phyloP scores from a whole-genome alignment of 2,797 vertebrate species.

The Avahi laniger region DNA sequence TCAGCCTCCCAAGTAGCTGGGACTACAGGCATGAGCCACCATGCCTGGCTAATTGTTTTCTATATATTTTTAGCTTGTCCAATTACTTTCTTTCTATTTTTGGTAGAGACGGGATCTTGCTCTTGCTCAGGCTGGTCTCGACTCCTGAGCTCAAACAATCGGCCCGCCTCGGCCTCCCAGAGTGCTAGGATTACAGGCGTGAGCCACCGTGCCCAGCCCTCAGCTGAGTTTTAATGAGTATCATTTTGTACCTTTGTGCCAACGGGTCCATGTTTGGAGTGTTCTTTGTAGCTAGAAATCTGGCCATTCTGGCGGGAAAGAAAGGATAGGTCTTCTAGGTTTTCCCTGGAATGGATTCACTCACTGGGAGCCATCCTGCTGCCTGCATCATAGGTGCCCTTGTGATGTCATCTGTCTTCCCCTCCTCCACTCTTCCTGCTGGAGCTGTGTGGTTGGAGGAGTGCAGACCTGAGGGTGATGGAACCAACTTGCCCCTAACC shows the following conservation, averaged over 20 bases:
- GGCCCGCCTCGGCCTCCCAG: no score
- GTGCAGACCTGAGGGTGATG: constrained; percentile 51
- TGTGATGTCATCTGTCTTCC: constrained; percentile 56
- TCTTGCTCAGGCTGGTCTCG: no score
- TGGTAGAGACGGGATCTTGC: no score
- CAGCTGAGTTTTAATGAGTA: neutral
- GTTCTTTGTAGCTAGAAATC: neutral
- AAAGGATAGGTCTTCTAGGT: neutral
- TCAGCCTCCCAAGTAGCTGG: no score
- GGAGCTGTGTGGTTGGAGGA: neutral
- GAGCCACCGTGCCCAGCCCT: no score
- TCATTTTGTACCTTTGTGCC: neutral
- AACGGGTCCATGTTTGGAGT: neutral
- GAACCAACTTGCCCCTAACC: constrained; percentile 57
- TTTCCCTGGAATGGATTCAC: neutral
- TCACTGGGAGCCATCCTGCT: neutral
- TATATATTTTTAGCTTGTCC: no score
- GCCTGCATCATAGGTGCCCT: constrained; percentile 45
- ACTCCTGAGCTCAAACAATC: no score
- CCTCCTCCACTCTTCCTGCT: neutral
- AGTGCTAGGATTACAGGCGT: no score
- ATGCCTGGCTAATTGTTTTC: no score
- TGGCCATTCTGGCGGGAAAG: neutral
- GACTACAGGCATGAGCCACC: no score
- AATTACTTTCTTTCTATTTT: no score